Base-by-base conservation (phyloP, 1,140 invertebrate species). In the Saxidomus purpurata region DNA sequence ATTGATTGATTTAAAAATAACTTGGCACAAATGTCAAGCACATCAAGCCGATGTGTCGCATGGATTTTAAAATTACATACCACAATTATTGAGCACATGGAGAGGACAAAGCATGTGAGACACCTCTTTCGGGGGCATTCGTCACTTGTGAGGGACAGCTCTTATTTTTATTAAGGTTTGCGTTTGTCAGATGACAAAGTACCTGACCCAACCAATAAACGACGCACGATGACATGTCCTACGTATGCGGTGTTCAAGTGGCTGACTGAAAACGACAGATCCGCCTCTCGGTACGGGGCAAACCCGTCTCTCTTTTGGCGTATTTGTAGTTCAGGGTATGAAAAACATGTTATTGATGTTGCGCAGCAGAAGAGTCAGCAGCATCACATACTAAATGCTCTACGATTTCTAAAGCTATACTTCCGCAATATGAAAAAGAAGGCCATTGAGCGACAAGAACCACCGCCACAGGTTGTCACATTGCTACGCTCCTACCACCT, bases 311-410 rank as follows among this genome's bases (percentile, higher is more conserved):
- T 61, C 2, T 15, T 88, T 43, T 88, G 86, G 86, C 47, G 34
- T 17, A 40, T 80, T 22, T 38, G 43, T 61, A 49, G 76, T 28
- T 59, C 79, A n/a, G 87, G 87, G 0, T 89, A 89, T 63, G 88
- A 89, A 59, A 84, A 79, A 59, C 81, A 89, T 13, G 80, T 79
- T 11, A 34, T 89, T 11, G 88, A 89, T 67, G 40, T 89, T 0
- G 71, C 52, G n/a, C 52, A 52, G 4, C 6, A 25, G n/a, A 79
- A 84, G 43, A 19, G 4, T 36, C 34, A 81, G 28, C 79, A 89
- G 52, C n/a, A 9, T 0, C 69, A 79, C n/a, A 67, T 89, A 22
- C n/a, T 84, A 43, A 84, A 47, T 0, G 88, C 88, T 19, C 74
- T 82, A 13, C 63, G 88, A 40, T 76, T 89, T 9, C 11, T 89